A percentile compares a stretch with the other conserved stretches of the same genome.
Conservation (phyloP, 1,140 invertebrate genomes). For the Formica exsecta region DNA sequence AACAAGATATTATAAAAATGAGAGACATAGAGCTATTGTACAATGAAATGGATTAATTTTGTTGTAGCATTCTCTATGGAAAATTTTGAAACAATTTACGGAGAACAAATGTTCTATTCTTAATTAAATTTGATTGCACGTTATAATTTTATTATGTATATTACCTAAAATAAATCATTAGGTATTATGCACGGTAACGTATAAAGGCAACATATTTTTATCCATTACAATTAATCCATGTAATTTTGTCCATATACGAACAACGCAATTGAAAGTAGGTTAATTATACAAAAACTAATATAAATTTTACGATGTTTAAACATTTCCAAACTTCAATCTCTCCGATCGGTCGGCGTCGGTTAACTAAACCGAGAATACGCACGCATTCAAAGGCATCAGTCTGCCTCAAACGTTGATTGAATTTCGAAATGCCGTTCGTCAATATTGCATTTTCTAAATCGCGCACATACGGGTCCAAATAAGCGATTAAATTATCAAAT, state of each 20-base stretch:
- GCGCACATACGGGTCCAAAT: neutral
- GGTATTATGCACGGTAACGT: neutral
- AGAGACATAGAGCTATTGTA: slow-evolving; percentile 15
- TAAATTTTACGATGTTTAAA: slow-evolving; percentile 59
- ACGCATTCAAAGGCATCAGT: slow-evolving; percentile 32
- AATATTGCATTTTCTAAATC: slow-evolving; percentile 13
- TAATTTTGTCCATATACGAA: neutral
- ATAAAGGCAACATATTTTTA: neutral
- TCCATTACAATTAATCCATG: too few relatives aligned
- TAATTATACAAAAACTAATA: slow-evolving; percentile 26
- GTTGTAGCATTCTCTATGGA: neutral
- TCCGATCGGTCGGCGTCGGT: slow-evolving; percentile 19
- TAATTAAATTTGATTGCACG: slow-evolving; percentile 38
- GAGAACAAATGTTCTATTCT: slow-evolving; percentile 7
- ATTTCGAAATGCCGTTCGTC: slow-evolving; percentile 68
- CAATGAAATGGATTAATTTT: slow-evolving; percentile 23
- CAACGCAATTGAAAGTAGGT: neutral
- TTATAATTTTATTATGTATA: slow-evolving; percentile 14
- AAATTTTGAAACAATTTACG: slow-evolving; percentile 42
- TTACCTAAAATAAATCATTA: neutral
- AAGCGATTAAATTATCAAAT: neutral
- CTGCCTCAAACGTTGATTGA: slow-evolving; percentile 78
- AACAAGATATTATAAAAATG: slow-evolving; percentile 24
- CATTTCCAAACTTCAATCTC: slow-evolving; percentile 53
- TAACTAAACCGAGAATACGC: slow-evolving; percentile 17